Percentiles rank a stretch among this genome's conserved stretches.
These are phyloP conservation scores for Aricia artaxerxes DNA, from an alignment of 2,888 invertebrate species.

Conservation along the genomic window DNA sequence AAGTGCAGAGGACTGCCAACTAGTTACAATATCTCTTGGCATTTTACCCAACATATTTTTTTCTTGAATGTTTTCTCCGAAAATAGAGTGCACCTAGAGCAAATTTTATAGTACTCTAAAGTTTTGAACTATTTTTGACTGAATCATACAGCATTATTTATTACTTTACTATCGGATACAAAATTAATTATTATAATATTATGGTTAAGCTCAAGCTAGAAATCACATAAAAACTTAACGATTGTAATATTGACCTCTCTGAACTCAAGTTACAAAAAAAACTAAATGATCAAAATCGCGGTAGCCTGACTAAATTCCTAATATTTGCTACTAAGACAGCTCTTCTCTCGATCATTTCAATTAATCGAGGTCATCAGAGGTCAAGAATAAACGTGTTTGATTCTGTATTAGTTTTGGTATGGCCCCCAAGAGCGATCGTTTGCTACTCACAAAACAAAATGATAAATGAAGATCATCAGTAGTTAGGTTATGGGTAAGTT, in stretches of 20 bases:
- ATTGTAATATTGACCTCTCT: background rate
- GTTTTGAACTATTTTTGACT: background rate
- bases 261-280: background rate
- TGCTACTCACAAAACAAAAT: slow-evolving; percentile 76
- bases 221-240: background rate
- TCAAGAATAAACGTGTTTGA: slow-evolving; percentile 16
- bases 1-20: slow-evolving; percentile 30
- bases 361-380: slow-evolving; percentile 13
- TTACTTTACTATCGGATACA: background rate
- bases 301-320: background rate
- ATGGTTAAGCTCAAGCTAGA: background rate
- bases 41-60: slow-evolving; percentile 25
- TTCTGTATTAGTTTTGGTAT: slow-evolving; percentile 45
- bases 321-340: background rate
- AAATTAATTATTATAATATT: background rate
- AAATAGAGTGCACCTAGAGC: background rate
- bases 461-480: slow-evolving; percentile 77
- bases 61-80: background rate
- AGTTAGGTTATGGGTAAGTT: slow-evolving; percentile 76
- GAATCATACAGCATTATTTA: background rate
- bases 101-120: background rate
- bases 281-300: background rate
- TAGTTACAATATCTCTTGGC: slow-evolving; percentile 30
- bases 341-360: slow-evolving; percentile 8
- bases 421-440: slow-evolving; percentile 68